Evolutionary conservation across 2,113 vertebrate species (phyloP).

Genomic region (Cyprinodon brontotheroides): DNA sequence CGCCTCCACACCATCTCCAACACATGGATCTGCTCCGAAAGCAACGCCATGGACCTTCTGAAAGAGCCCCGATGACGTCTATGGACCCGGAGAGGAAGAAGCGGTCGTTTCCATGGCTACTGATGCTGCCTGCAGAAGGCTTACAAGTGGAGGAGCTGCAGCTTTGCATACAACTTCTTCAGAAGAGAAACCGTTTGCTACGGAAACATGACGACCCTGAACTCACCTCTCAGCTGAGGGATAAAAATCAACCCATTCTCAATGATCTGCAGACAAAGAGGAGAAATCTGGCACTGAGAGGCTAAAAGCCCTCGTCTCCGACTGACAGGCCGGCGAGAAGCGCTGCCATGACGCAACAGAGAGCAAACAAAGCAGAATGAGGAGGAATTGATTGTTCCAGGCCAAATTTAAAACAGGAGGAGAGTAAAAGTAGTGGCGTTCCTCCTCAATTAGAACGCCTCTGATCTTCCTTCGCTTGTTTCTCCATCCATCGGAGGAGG

Average conservation of each 20-base stretch:
- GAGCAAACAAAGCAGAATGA: conserved; percentile 59
- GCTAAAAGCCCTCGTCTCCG: conserved; percentile 13
- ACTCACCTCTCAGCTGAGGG: background rate
- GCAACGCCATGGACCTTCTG: conserved; percentile 21
- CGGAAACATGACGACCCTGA: background rate
- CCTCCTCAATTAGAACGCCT: background rate
- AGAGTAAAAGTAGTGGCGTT: background rate
- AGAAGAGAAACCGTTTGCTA: background rate
- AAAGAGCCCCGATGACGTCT: conserved; percentile 48
- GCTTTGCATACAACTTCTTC: conserved; percentile 20
- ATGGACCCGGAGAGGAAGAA: conserved; percentile 10
- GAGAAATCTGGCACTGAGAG: background rate
- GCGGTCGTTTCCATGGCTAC: conserved; percentile 37
- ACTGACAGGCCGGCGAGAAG: conserved; percentile 28
- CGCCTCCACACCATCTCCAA: background rate
- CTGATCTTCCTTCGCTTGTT: background rate
- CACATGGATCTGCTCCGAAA: background rate
- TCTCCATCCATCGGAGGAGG: background rate
- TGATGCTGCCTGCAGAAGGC: conserved; percentile 21
- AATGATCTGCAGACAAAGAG: background rate
- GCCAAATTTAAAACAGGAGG: background rate
- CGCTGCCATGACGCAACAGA: conserved; percentile 68
- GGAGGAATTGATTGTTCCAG: conserved; percentile 39
- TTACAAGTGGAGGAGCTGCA: conserved; percentile 1
- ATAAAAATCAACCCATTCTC: background rate